A percentile compares a stretch with the other conserved stretches of the same genome.
Evolutionary conservation across 2,797 vertebrate species (phyloP).

Genomic region (Eidolon dupreanum): DNA sequence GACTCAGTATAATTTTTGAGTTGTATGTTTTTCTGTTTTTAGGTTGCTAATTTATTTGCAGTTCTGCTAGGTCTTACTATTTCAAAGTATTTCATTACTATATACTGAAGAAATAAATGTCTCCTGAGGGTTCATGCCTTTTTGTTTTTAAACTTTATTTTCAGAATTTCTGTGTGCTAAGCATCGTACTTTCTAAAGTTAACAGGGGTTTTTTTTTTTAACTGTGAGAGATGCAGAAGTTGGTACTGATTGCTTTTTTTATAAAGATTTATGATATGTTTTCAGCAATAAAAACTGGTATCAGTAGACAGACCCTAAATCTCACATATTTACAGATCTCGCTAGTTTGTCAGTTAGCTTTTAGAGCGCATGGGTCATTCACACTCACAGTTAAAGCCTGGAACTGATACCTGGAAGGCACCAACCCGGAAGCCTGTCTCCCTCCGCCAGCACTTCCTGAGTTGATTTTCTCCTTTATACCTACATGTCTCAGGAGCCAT

Average conservation of each 20-base stretch:
- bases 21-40: conserved; percentile 59
- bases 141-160: conserved; percentile 83
- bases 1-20: conserved; percentile 60
- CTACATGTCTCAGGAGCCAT: background rate
- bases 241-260: conserved; percentile 60
- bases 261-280: conserved; percentile 71
- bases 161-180: conserved; percentile 76
- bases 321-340: conserved; percentile 72
- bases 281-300: conserved; percentile 72
- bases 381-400: conserved; percentile 28
- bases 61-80: conserved; percentile 70
- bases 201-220: background rate
- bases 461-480: background rate
- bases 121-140: conserved; percentile 72
- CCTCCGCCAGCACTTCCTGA: background rate
- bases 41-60: conserved; percentile 80
- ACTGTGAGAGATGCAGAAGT: conserved; percentile 71
- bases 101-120: conserved; percentile 75
- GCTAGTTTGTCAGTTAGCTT: conserved; percentile 73
- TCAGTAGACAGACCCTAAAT: conserved; percentile 56
- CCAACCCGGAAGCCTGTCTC: background rate
- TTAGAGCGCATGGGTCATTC: conserved; percentile 66
- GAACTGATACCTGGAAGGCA: conserved; percentile 44
- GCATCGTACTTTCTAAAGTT: conserved; percentile 73
- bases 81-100: conserved; percentile 74